Evolutionary conservation across 2,113 vertebrate species (phyloP).

Genomic region (Empidonax alnorum): DNA sequence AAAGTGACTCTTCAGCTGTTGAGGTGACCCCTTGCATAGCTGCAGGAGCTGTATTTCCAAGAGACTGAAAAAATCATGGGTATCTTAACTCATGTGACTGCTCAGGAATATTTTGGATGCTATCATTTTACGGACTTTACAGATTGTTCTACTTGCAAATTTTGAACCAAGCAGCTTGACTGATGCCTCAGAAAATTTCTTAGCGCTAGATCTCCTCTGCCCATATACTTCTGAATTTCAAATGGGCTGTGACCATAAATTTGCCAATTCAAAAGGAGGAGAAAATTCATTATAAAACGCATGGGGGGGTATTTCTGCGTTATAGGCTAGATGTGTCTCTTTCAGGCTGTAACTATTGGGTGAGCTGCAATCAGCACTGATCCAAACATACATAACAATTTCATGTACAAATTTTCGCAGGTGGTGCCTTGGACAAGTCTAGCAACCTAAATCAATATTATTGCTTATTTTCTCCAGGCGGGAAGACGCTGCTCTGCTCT

Average conservation of each 20-base stretch:
- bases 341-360: conserved; percentile 51
- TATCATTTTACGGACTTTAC: background rate
- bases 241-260: background rate
- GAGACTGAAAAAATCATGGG: background rate
- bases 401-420: conserved; percentile 59
- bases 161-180: background rate
- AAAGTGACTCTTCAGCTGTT: background rate
- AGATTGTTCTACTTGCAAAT: background rate
- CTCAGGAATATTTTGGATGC: background rate
- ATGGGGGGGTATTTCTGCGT: background rate
- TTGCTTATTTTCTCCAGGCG: conserved; percentile 22
- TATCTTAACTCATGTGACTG: background rate
- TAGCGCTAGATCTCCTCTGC: background rate
- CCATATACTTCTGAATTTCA: background rate
- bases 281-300: background rate
- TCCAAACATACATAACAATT: conserved; percentile 53
- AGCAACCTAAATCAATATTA: conserved; percentile 58
- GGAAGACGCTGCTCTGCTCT: conserved; percentile 3
- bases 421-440: conserved; percentile 52
- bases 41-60: background rate
- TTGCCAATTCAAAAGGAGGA: background rate
- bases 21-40: fast-evolving
- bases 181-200: background rate
- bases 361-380: conserved; percentile 35
- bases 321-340: background rate